These are phyloP conservation scores for Acropternis orthonyx DNA, from an alignment of 2,797 vertebrate species.

Conservation along the genomic window DNA sequence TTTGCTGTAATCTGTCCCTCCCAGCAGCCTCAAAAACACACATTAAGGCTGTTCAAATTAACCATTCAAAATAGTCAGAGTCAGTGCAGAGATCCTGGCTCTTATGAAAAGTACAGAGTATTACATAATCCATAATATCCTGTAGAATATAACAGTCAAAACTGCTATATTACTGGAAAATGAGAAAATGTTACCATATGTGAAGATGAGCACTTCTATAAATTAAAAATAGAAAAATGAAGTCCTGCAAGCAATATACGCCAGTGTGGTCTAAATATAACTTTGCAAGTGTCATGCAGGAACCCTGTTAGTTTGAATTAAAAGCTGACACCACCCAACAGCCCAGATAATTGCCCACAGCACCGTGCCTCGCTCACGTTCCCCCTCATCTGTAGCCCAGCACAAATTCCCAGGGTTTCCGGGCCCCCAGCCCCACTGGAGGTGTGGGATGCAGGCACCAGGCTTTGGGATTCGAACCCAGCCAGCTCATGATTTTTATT, in stretches of 20 bases:
- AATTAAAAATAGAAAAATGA: not conserved
- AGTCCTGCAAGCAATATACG: not conserved
- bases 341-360: not conserved
- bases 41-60: not conserved
- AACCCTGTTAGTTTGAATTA: not conserved
- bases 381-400: not conserved
- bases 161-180: not conserved
- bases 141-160: not conserved
- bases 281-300: not conserved
- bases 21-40: not conserved
- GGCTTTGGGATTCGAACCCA: not conserved
- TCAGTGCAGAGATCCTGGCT: not conserved
- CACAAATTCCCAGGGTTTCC: not conserved
- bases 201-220: not conserved
- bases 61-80: not conserved
- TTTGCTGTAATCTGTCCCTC: not conserved
- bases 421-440: accelerated
- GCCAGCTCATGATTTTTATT: not conserved
- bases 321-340: not conserved
- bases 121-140: not conserved
- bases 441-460: not conserved
- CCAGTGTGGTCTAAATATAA: not conserved
- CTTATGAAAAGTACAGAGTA: not conserved
- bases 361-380: accelerated
- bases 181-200: not conserved